Evolutionary conservation across 2,797 vertebrate genomes (phyloP), one percentile per base, ranked within the genome.

Genomic region (Dendrocincla tyrannina): DNA sequence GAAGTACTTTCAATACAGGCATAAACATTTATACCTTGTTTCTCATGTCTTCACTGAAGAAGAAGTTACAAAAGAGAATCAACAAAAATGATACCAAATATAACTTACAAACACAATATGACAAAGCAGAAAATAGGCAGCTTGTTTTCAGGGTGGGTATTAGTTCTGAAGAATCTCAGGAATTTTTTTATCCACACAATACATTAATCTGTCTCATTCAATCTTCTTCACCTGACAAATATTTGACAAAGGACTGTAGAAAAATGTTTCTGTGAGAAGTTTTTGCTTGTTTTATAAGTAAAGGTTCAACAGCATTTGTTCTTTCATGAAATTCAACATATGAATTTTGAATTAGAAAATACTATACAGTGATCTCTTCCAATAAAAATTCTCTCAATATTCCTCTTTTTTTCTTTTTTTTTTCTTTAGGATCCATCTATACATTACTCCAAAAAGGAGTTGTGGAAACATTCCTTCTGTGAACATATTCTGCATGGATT

Each of bases 161-260:
- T 58, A 58, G 14, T 35, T 22, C 50, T 73, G 35, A 88, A 88
- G 4, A 55, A 70, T 2, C 47, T 63, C 10, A 35, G 56, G 4
- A 37, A 3, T 3, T n/a, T 47, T 88, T 92, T 58, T 30, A 35
- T 11, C 11, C 27, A 50, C 73, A 33, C 4, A 33, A 12, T 9
- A 46, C 23, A 22, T 24, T 49, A 56, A 68, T 11, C 24, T 58
- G 12, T 20, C n/a, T 32, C 10, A 44, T 68, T 68, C 17, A 10
- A 3, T 55, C 33, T 64, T 69, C 6, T 30, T 3, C 4, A 3
- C 3, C 1, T 7, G 2, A 19, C 1, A 37, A 24, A 56, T 14
- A 56, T n/a, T 79, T 46, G 15, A 62, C 44, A 46, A 68, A 81
- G 68, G 7, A 35, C 4, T 16, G 17, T 30, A 80, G 13, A 33